Conservation (phyloP, 2,888 invertebrate species). For the Serrognathus titanus region DNA sequence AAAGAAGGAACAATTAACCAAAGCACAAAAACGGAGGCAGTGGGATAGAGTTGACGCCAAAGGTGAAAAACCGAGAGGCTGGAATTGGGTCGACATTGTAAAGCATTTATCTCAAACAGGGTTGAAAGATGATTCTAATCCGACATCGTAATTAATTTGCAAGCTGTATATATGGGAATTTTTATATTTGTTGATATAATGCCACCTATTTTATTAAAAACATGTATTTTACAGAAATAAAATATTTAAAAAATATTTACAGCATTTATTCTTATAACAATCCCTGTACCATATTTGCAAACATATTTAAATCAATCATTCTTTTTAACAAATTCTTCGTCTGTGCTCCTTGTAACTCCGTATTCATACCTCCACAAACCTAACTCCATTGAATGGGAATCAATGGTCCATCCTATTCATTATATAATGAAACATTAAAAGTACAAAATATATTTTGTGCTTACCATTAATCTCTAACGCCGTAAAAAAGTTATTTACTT, state of each 20-base stretch:
- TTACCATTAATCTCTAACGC: slow-evolving; percentile 43
- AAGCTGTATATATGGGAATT: slow-evolving; percentile 20
- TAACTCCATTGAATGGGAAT: slow-evolving; percentile 40
- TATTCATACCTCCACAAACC: slow-evolving; percentile 43
- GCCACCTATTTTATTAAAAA: slow-evolving; percentile 24
- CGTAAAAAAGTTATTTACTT: slow-evolving; percentile 41
- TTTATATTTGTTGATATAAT: slow-evolving; percentile 24
- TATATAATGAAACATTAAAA: not conserved
- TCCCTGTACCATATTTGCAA: not conserved
- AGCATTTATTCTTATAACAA: not conserved
- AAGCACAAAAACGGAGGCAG: slow-evolving; percentile 85
- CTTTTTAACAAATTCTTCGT: slow-evolving; percentile 2
- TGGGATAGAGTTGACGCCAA: slow-evolving; percentile 78
- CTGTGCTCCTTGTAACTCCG: not conserved
- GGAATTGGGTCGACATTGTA: slow-evolving; percentile 95
- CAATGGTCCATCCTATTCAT: slow-evolving; percentile 43
- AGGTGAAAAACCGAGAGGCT: slow-evolving; percentile 85
- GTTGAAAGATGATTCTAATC: slow-evolving; percentile 48
- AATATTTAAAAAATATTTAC: slow-evolving; percentile 8
- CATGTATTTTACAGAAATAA: slow-evolving; percentile 15
- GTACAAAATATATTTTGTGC: not conserved
- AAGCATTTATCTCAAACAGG: slow-evolving; percentile 88
- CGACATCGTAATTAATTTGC: slow-evolving; percentile 28
- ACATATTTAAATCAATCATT: not conserved
- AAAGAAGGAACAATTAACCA: slow-evolving; percentile 83